A percentile compares a stretch with the other conserved stretches of the same genome.
These are phyloP conservation scores for Dryoscopus gambensis DNA, from an alignment of 2,113 vertebrate genomes.

Conservation along the genomic window DNA sequence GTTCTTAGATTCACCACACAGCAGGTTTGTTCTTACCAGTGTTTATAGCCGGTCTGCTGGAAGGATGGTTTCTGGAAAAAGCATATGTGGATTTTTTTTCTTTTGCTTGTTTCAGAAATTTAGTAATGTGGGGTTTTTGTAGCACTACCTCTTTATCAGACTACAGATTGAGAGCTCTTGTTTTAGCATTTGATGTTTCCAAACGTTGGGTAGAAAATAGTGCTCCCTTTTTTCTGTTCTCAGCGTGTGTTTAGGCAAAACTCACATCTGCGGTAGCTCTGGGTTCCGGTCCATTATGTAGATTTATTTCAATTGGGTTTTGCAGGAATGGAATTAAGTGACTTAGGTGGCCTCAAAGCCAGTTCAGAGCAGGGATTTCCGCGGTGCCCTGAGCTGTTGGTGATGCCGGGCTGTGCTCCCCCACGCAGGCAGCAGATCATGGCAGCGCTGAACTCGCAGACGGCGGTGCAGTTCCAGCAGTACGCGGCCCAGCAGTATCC, in stretches of 20 bases:
- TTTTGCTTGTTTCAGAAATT: neutral
- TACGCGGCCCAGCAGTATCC: constrained; percentile 98
- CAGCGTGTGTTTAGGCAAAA: neutral
- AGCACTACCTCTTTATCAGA: neutral
- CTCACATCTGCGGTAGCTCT: neutral
- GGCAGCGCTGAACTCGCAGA: constrained; percentile 96
- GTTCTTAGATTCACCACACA: neutral
- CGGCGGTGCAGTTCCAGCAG: constrained; percentile 97
- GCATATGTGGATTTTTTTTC: neutral
- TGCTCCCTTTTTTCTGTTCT: neutral
- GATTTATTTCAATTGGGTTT: neutral
- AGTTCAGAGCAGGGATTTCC: neutral
- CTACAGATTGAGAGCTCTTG: neutral
- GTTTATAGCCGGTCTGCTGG: neutral
- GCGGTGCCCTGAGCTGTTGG: neutral
- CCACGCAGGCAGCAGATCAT: constrained; percentile 93
- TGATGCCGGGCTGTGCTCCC: constrained; percentile 6
- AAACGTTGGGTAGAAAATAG: neutral
- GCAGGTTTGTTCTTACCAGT: neutral
- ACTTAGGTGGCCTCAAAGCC: neutral
- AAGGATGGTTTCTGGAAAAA: neutral
- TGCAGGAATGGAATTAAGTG: neutral
- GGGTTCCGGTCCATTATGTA: neutral
- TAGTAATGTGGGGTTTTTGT: neutral
- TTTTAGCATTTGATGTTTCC: neutral